Percentiles rank a stretch among this genome's conserved stretches.
phyloP scores from a whole-genome alignment of 2,113 vertebrate species.

The Pachycephala philippinensis region DNA sequence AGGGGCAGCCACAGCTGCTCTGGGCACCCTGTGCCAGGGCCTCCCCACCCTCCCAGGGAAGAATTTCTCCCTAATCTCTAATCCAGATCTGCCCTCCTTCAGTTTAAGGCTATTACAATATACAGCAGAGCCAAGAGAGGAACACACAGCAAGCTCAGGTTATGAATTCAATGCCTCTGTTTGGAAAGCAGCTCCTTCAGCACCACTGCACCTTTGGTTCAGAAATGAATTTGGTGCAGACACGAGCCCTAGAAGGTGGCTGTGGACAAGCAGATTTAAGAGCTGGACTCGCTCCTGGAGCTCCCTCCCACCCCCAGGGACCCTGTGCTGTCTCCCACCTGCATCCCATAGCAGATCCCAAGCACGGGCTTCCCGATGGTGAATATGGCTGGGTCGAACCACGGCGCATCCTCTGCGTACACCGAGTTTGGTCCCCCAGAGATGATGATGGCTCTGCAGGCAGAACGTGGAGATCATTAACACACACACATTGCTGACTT shows the following conservation, averaged over 20 bases:
- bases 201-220: background rate
- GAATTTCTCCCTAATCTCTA: background rate
- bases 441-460: slow-evolving; percentile 91
- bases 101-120: background rate
- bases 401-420: slow-evolving; percentile 96
- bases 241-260: background rate
- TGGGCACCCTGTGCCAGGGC: background rate
- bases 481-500: fast-evolving
- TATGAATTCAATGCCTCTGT: background rate
- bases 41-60: fast-evolving
- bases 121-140: background rate
- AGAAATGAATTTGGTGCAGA: no score
- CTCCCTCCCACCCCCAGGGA: background rate
- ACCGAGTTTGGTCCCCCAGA: slow-evolving; percentile 98
- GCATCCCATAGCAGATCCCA: slow-evolving; percentile 99
- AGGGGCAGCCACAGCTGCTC: background rate
- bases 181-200: background rate
- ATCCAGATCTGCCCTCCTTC: background rate
- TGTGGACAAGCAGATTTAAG: background rate
- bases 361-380: slow-evolving; percentile 95
- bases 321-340: slow-evolving; percentile 70
- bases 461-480: background rate
- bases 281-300: background rate
- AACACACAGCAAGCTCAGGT: background rate
- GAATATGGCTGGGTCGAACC: slow-evolving; percentile 98